Conservation (phyloP, 2,888 invertebrate species). For the Thalpophila matura region DNA sequence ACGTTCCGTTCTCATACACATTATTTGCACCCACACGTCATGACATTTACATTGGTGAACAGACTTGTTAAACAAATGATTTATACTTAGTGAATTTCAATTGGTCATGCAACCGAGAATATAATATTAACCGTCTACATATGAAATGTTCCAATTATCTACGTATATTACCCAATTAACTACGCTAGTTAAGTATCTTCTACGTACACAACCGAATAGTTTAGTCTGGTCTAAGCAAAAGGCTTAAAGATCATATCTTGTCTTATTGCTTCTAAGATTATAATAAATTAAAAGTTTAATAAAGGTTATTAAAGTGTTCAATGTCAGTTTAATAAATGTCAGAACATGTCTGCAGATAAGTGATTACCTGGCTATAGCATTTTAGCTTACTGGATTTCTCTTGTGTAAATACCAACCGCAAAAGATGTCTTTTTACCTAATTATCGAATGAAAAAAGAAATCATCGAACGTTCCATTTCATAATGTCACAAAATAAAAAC, state of each 20-base stretch:
- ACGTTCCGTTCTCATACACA: slow-evolving; percentile 19
- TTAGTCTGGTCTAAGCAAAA: slow-evolving; percentile 27
- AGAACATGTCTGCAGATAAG: slow-evolving; percentile 42
- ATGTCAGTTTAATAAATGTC: slow-evolving; percentile 53
- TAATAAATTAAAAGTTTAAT: slow-evolving; percentile 49
- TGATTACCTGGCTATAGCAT: slow-evolving; percentile 17
- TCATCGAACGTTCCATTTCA: slow-evolving; percentile 59
- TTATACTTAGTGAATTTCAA: slow-evolving; percentile 50
- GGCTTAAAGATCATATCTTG: slow-evolving; percentile 54
- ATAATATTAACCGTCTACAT: slow-evolving; percentile 15
- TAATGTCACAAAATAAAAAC: slow-evolving; percentile 59
- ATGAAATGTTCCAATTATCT: slow-evolving; percentile 40
- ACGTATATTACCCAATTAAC: slow-evolving; percentile 33
- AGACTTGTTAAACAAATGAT: slow-evolving; percentile 56
- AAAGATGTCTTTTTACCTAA: slow-evolving; percentile 63
- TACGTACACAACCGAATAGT: slow-evolving; percentile 11
- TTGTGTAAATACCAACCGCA: slow-evolving; percentile 61
- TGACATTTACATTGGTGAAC: slow-evolving; percentile 56
- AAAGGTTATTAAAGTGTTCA: slow-evolving; percentile 51
- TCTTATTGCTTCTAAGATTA: slow-evolving; percentile 43
- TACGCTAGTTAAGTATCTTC: slow-evolving; percentile 48
- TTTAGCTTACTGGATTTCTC: slow-evolving; percentile 52
- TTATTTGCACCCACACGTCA: slow-evolving; percentile 53
- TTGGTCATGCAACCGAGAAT: slow-evolving; percentile 24
- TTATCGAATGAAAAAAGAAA: slow-evolving; percentile 48